phyloP scores from a whole-genome alignment of 2,113 vertebrate genomes.

The Gallinago undulata region DNA sequence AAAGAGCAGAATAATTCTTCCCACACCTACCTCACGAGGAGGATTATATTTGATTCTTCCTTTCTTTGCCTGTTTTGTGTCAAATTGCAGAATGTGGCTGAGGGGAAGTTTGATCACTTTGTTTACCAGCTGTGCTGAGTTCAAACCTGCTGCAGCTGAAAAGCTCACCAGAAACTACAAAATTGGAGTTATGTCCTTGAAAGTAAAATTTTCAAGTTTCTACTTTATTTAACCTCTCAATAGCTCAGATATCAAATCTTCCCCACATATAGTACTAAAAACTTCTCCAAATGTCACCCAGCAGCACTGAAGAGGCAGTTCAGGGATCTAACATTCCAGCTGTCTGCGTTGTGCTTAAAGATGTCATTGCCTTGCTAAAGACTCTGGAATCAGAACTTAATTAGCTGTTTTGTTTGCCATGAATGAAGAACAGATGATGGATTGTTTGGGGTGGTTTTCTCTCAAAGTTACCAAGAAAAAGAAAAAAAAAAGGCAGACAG shows the following conservation, averaged over 20 bases:
- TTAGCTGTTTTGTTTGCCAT: background rate
- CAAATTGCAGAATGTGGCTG: background rate
- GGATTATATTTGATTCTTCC: background rate
- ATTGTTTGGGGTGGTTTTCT: background rate
- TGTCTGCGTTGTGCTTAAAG: background rate
- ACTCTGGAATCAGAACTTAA: background rate
- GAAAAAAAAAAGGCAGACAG: background rate
- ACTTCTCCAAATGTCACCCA: background rate
- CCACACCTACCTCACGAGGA: background rate
- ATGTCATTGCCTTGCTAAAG: background rate
- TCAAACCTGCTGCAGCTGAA: background rate
- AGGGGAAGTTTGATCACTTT: background rate
- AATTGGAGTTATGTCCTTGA: background rate
- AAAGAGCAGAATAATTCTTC: background rate
- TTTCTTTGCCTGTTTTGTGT: background rate
- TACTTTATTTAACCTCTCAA: background rate
- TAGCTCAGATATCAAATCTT: background rate
- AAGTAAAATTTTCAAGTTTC: background rate
- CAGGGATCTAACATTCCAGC: background rate
- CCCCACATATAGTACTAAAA: background rate
- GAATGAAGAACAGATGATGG: background rate
- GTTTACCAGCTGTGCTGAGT: background rate
- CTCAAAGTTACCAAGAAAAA: background rate
- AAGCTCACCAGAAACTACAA: background rate
- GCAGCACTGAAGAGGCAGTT: background rate